Evolutionary conservation across 2,888 invertebrate species (phyloP).

Genomic region (Antheraea yamamai): DNA sequence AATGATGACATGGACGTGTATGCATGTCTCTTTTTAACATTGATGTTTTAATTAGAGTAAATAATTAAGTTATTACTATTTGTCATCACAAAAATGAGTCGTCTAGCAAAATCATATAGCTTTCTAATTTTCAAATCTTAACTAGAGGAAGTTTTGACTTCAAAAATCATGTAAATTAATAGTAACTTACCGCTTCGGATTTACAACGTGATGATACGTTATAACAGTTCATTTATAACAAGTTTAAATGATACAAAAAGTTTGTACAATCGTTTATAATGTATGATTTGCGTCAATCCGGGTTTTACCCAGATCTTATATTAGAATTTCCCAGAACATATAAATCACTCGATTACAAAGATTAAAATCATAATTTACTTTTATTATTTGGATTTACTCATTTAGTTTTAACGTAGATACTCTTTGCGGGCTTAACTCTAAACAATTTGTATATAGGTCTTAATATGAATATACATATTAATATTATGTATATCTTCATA

Average conservation of each 20-base stretch:
- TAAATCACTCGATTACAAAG: not conserved
- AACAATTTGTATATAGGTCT: not conserved
- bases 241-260: conserved; percentile 17
- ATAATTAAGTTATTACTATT: not conserved
- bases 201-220: not conserved
- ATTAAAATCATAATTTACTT: not conserved
- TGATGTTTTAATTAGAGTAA: not conserved
- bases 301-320: not conserved
- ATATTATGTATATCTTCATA: no score
- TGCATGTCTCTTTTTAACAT: not conserved
- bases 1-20: not conserved
- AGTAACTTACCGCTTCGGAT: not conserved
- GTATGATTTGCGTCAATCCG: conserved; percentile 7
- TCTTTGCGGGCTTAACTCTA: not conserved
- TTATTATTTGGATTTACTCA: not conserved
- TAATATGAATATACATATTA: no score
- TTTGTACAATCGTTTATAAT: conserved; percentile 3
- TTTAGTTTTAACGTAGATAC: not conserved
- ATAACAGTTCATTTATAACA: conserved; percentile 6
- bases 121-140: no score
- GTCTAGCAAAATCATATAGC: no score
- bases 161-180: no score
- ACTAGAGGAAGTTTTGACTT: no score
- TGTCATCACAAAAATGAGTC: no score
- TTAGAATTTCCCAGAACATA: not conserved